Percentiles rank a stretch among this genome's conserved stretches.
These are phyloP conservation scores for Teleiodes luculella DNA, from an alignment of 2,888 invertebrate genomes.

Conservation along the genomic window DNA sequence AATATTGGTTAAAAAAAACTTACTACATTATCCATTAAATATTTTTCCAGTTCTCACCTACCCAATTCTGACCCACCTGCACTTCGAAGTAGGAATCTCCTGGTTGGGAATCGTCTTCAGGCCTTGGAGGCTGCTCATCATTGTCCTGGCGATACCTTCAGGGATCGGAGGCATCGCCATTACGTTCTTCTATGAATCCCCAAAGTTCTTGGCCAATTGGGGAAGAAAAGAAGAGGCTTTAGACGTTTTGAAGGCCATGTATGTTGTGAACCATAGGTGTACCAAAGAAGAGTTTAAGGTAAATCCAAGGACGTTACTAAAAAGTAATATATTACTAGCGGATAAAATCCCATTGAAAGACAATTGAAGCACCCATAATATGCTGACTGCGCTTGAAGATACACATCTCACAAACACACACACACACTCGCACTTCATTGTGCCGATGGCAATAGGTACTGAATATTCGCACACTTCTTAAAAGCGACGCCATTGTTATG, in stretches of 20 bases:
- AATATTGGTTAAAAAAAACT: too few relatives aligned
- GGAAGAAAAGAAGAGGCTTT: slow-evolving; percentile 81
- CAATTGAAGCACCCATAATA: too few relatives aligned
- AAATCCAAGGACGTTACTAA: too few relatives aligned
- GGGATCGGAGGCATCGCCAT: slow-evolving; percentile 79
- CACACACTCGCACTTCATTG: too few relatives aligned
- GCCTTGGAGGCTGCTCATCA: slow-evolving; percentile 87
- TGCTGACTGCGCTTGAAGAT: too few relatives aligned
- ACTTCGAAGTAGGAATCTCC: slow-evolving; percentile 56
- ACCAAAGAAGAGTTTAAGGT: slow-evolving; percentile 40
- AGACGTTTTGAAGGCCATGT: slow-evolving; percentile 55
- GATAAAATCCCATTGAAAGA: too few relatives aligned
- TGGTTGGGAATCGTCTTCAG: slow-evolving; percentile 77
- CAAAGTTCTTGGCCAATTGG: slow-evolving; percentile 84
- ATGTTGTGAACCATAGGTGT: slow-evolving; percentile 49
- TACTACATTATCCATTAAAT: neutral
- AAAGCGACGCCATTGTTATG: too few relatives aligned
- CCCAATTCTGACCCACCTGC: slow-evolving; percentile 77
- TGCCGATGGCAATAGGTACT: too few relatives aligned
- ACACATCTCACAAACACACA: too few relatives aligned
- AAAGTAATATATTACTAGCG: too few relatives aligned
- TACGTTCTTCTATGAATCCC: slow-evolving; percentile 85
- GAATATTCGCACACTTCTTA: too few relatives aligned
- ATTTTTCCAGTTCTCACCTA: slow-evolving; percentile 80
- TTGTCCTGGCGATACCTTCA: slow-evolving; percentile 61